phyloP scores from a whole-genome alignment of 2,113 vertebrate species.

The Mungos mungo region DNA sequence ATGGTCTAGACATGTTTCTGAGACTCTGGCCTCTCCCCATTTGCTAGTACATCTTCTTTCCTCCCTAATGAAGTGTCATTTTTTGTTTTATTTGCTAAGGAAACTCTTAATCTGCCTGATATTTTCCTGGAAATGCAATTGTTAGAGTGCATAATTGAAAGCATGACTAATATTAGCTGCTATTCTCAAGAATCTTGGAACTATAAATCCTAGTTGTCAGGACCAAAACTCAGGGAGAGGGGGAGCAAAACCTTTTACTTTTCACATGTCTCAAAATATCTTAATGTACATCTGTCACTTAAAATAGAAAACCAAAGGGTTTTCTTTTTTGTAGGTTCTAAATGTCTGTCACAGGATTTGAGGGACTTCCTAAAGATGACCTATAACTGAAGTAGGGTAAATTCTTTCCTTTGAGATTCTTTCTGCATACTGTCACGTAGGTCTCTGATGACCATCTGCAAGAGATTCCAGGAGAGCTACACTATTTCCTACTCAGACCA shows the following conservation, averaged over 20 bases:
- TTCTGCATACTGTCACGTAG: not conserved
- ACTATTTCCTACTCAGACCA: not conserved
- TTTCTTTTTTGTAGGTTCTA: not conserved
- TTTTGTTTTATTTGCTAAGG: conserved; percentile 25
- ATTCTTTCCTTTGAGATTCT: not conserved
- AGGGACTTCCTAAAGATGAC: conserved; percentile 27
- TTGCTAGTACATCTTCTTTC: not conserved
- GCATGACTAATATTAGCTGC: conserved; percentile 47
- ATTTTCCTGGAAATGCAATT: conserved; percentile 38
- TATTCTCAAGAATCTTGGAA: conserved; percentile 56
- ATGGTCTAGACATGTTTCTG: not conserved
- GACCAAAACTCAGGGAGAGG: conserved; percentile 5
- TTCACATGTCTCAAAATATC: conserved; percentile 12
- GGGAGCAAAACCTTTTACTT: conserved; percentile 10
- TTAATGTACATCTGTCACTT: conserved; percentile 2
- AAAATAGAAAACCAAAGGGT: not conserved
- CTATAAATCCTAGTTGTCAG: conserved; percentile 33
- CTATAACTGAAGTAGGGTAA: not conserved
- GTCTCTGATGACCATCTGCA: not conserved
- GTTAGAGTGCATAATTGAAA: conserved; percentile 21
- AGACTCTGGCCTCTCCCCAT: not conserved
- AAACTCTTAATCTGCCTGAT: not conserved
- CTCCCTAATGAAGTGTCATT: conserved; percentile 13
- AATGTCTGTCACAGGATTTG: not conserved
- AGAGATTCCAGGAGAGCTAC: not conserved